Base-by-base conservation (phyloP, 2,113 vertebrate genomes). In the Carassius auratus region DNA sequence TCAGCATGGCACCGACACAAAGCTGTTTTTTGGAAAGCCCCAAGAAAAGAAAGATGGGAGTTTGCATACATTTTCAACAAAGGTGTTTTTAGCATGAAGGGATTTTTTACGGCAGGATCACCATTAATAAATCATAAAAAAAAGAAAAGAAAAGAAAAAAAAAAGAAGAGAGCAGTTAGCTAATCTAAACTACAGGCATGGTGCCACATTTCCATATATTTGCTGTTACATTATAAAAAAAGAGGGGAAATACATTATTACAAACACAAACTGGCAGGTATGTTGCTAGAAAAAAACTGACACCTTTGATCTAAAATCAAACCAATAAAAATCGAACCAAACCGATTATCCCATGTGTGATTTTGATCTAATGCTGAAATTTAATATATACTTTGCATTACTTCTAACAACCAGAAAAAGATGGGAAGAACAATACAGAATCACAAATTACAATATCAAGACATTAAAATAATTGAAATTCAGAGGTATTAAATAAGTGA, bases 1-100 rank as follows among this genome's bases (percentile, higher is more conserved):
- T 89, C 88, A 82, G 88, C 92, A 91, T 94, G 93, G 93, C 93
- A 94, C 94, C 88, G 89, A 87, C 84, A 62, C 76, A 8, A 7
- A 50, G 15, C 77, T 88, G 83, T 76, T 81, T 80, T 59, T 82
- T 33, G 52, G 30, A 79, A 68, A 66, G 12, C 57, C 30, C 17
- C 48, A 76, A 64, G 87, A 87, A 90, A 87, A 21, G 15, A 75
- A 75, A 75, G 42, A 48, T 15, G n/a, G 42, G 71, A 50, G 42
- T 75, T 48, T 50, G 71, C 71, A 26, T 75, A 81, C 48, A 30
- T 74, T 23, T 75, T 75, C 5, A 50, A 50, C n/a, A 75, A 75
- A 75, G 14, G 15, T 76, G 17, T 23, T 15, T 69, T 76, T 55
- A 76, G 14, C 74, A 30, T 76, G 23, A 19, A 55, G 23, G 75